Evolutionary conservation across 2,888 invertebrate species (phyloP).

Genomic region (Mactromeris polynyma): DNA sequence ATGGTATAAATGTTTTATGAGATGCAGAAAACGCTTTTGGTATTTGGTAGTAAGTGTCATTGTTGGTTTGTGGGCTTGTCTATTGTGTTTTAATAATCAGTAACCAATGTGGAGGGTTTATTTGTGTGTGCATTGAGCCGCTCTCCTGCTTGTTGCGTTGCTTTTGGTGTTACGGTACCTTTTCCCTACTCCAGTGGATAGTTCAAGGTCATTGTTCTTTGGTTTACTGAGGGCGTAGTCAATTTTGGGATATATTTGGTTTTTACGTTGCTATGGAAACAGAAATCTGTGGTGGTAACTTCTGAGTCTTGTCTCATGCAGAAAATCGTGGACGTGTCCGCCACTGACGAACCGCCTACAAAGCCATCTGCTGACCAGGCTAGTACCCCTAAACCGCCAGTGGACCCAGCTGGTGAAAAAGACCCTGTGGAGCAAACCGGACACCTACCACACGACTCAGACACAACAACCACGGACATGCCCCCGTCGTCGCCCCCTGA

Average conservation of each 20-base stretch:
- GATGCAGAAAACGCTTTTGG: too few species aligned
- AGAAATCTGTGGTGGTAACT: not conserved
- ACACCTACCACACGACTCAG: slow-evolving; percentile 71
- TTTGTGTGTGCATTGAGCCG: not conserved
- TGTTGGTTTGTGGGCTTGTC: too few species aligned
- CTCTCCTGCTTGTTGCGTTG: not conserved
- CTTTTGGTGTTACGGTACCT: not conserved
- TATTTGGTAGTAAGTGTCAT: too few species aligned
- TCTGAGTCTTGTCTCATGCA: not conserved
- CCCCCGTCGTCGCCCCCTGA: slow-evolving; percentile 94
- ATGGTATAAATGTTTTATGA: too few species aligned
- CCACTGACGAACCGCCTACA: not conserved
- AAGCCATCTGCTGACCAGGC: not conserved
- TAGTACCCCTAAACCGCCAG: not conserved
- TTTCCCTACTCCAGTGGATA: not conserved
- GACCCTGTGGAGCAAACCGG: slow-evolving; percentile 15
- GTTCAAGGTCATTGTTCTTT: not conserved
- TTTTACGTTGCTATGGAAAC: not conserved
- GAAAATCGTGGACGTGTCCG: not conserved
- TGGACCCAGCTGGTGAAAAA: not conserved
- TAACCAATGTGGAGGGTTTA: not conserved
- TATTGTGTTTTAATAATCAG: not conserved
- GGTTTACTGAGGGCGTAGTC: not conserved
- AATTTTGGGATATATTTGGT: not conserved
- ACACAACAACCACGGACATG: slow-evolving; percentile 33